Conservation (phyloP, 2,113 vertebrate species). For the Tiliqua scincoides region DNA sequence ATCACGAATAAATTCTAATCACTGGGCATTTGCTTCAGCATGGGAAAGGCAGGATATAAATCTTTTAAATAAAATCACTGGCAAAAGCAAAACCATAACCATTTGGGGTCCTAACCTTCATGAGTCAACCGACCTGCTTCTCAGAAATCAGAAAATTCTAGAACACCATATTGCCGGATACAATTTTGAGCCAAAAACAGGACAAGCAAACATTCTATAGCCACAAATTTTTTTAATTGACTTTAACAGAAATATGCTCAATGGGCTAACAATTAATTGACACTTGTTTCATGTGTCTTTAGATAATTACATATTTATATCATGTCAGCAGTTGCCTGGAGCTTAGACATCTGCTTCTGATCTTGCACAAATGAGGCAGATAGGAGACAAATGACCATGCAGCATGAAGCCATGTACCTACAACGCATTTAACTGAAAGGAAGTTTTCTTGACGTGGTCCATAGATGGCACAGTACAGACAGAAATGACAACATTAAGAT, state of each 20-base stretch:
- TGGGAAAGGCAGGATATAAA: too few species aligned
- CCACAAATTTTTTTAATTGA: neutral
- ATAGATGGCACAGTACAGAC: neutral
- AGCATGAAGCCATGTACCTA: slow-evolving; percentile 7
- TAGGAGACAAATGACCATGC: slow-evolving; percentile 2
- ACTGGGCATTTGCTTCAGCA: too few species aligned
- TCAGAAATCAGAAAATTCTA: neutral
- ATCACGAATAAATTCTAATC: neutral
- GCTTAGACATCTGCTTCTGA: slow-evolving; percentile 60
- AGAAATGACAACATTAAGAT: neutral
- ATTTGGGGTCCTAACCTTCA: accelerated
- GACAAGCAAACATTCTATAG: neutral
- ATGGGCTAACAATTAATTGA: slow-evolving; percentile 39
- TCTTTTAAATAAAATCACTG: too few species aligned
- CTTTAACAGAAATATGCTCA: neutral
- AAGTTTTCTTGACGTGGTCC: neutral
- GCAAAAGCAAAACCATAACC: neutral
- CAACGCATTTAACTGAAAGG: slow-evolving; percentile 21
- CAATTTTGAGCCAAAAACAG: neutral
- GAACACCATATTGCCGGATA: neutral
- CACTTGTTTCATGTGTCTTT: slow-evolving; percentile 49
- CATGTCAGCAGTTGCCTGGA: slow-evolving; percentile 61
- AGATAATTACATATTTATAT: slow-evolving; percentile 57
- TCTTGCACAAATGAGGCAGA: slow-evolving; percentile 23
- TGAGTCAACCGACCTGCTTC: neutral